phyloP scores from a whole-genome alignment of 2,113 vertebrate genomes.

The Mugil cephalus region DNA sequence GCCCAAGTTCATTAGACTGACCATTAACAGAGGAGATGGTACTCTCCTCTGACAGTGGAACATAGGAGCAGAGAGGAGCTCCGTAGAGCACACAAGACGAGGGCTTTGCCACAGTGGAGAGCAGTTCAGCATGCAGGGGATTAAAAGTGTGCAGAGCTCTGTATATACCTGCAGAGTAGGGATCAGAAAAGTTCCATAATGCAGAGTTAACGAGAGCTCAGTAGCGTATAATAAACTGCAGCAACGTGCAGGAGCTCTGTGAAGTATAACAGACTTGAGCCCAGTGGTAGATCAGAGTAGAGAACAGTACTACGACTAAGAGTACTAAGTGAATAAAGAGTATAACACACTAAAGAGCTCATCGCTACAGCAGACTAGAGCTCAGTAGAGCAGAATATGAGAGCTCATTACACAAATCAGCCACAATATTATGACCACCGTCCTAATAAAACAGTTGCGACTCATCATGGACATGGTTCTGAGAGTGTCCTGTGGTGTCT shows the following conservation, averaged over 20 bases:
- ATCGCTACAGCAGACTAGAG: neutral
- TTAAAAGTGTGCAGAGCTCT: too few relatives aligned
- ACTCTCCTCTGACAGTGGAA: neutral
- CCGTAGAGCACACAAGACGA: neutral
- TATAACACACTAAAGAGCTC: too few relatives aligned
- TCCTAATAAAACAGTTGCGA: too few relatives aligned
- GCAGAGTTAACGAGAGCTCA: neutral
- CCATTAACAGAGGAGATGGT: neutral
- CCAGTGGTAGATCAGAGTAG: neutral
- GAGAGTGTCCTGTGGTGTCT: too few relatives aligned
- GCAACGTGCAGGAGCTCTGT: neutral
- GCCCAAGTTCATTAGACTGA: slow-evolving; percentile 36
- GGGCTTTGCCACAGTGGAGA: neutral
- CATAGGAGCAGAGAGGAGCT: neutral
- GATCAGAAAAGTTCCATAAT: neutral
- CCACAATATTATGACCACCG: too few relatives aligned
- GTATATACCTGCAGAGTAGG: neutral
- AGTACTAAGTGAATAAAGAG: too few relatives aligned
- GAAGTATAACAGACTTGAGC: neutral
- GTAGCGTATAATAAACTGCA: neutral
- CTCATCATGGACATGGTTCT: too few relatives aligned
- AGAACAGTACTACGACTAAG: neutral
- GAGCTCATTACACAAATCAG: too few relatives aligned
- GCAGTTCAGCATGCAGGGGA: neutral
- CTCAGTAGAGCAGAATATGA: neutral